Conservation (phyloP, 2,797 vertebrate species). For the Sebastes kiyomatsui region DNA sequence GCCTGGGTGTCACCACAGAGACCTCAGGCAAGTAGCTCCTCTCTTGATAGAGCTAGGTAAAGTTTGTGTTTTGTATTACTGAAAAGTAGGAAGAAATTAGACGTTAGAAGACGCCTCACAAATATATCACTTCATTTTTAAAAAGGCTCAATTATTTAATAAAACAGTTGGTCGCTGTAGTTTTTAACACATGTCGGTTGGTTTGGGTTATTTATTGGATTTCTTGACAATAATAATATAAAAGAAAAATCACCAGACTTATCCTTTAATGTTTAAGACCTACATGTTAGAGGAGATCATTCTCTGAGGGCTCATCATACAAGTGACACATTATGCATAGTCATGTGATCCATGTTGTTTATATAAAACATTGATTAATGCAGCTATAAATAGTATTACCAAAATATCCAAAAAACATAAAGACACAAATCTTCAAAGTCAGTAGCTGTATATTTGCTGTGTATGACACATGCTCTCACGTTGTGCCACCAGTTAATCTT, state of each 20-base stretch:
- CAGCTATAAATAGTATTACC: no score
- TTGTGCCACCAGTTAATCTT: no score
- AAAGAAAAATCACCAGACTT: not conserved
- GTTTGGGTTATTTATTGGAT: not conserved
- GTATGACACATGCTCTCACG: no score
- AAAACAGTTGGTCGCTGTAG: not conserved
- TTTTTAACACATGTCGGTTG: not conserved
- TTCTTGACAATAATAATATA: not conserved
- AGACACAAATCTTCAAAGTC: no score
- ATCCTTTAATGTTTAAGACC: not conserved
- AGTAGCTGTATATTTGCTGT: no score
- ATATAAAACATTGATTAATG: no score
- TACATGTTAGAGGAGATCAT: not conserved
- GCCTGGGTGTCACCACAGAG: not conserved
- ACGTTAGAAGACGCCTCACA: not conserved
- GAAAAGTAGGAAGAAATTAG: not conserved
- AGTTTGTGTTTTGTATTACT: not conserved
- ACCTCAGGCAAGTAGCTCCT: not conserved
- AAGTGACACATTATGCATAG: no score
- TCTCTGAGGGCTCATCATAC: no score
- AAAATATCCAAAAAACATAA: no score
- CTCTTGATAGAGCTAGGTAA: not conserved
- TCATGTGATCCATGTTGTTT: no score
- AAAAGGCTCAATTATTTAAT: not conserved
- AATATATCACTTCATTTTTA: not conserved